phyloP scores from a whole-genome alignment of 2,797 vertebrate genomes.

The Enteromius treurensis region DNA sequence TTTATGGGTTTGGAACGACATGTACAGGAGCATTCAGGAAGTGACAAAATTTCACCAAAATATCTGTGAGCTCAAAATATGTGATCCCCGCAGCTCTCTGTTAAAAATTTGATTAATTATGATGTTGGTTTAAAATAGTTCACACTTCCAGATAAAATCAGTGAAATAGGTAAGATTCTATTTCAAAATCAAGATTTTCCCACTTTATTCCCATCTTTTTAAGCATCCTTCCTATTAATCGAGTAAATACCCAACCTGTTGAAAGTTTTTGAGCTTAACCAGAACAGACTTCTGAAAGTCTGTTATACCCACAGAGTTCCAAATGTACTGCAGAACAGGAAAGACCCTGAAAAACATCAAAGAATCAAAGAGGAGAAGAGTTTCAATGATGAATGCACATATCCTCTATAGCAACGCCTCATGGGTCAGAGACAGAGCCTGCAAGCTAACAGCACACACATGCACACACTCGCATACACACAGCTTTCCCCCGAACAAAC shows the following conservation, averaged over 20 bases:
- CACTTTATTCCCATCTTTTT: neutral
- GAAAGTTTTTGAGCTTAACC: neutral
- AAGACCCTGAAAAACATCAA: conserved; percentile 7
- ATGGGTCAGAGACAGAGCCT: conserved; percentile 36
- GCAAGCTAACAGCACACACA: conserved; percentile 25
- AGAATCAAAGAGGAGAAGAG: conserved; percentile 18
- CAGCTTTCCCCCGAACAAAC: neutral
- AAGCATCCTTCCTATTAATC: neutral
- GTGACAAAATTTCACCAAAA: neutral
- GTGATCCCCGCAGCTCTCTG: neutral
- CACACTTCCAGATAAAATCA: neutral
- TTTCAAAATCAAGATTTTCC: neutral
- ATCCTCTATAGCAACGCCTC: conserved; percentile 49
- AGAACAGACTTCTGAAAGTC: neutral
- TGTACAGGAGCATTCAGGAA: neutral
- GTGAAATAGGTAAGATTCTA: neutral
- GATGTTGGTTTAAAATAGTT: neutral
- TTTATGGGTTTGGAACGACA: no score
- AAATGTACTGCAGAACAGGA: neutral
- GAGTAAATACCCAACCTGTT: neutral
- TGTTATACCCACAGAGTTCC: neutral
- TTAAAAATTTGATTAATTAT: neutral
- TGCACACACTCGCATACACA: conserved; percentile 10
- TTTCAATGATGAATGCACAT: conserved; percentile 43
- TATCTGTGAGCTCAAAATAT: neutral